A percentile compares a stretch with the other conserved stretches of the same genome.
Evolutionary conservation across 2,888 invertebrate species (phyloP).

Genomic region (Drosophila antonietae): DNA sequence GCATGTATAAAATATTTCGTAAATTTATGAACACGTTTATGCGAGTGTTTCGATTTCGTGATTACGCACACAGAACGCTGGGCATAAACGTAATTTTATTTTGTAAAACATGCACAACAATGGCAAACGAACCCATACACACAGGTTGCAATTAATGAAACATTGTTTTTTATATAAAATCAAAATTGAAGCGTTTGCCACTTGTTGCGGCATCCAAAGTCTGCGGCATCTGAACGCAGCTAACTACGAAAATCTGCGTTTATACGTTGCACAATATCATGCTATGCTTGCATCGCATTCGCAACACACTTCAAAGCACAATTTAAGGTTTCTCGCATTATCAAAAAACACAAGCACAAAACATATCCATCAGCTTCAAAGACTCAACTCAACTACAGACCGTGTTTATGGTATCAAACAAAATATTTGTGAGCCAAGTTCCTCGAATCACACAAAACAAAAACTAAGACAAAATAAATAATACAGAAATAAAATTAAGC

Average conservation of each 20-base stretch:
- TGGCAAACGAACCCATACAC: constrained; percentile 19
- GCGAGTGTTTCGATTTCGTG: constrained; percentile 53
- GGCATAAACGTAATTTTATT: constrained; percentile 49
- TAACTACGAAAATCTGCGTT: constrained; percentile 28
- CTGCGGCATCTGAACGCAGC: constrained; percentile 63
- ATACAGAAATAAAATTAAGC: constrained; percentile 3
- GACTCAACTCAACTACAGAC: constrained; percentile 8
- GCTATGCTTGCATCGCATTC: constrained; percentile 8
- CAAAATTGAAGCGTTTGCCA: constrained; percentile 11
- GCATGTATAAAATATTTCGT: constrained; percentile 62
- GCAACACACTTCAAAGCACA: constrained; percentile 26
- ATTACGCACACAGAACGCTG: constrained; percentile 39
- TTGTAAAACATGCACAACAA: constrained; percentile 48
- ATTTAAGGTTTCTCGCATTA: constrained; percentile 48
- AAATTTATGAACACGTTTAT: constrained; percentile 49
- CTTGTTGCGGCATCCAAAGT: constrained; percentile 53
- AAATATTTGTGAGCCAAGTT: constrained; percentile 30
- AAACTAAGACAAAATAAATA: not conserved
- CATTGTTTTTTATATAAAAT: constrained; percentile 9
- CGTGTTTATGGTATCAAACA: constrained; percentile 18
- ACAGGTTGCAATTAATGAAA: constrained; percentile 10
- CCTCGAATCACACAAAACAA: constrained; percentile 21
- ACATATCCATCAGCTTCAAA: constrained; percentile 46
- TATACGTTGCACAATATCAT: constrained; percentile 37
- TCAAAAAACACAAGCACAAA: constrained; percentile 20